phyloP scores from a whole-genome alignment of 2,113 vertebrate genomes.

The Coracopsis vasa region DNA sequence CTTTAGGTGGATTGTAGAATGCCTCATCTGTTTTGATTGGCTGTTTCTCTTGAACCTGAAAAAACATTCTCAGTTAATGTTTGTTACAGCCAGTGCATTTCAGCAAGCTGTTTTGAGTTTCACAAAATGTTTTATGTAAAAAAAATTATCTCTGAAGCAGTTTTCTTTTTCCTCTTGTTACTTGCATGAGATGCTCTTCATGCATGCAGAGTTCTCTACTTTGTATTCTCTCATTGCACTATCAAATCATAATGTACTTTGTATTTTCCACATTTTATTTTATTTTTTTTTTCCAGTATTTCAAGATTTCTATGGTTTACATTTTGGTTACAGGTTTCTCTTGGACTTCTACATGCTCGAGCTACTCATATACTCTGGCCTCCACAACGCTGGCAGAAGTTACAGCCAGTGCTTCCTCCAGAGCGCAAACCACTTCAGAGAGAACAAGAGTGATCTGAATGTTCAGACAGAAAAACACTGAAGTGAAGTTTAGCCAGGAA shows the following conservation, averaged over 20 bases:
- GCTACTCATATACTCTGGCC: conserved; percentile 84
- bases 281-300: not conserved
- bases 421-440: conserved; percentile 63
- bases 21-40: not conserved
- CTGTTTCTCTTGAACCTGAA: not conserved
- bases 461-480: not conserved
- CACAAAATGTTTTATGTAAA: not conserved
- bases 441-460: conserved; percentile 2
- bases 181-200: not conserved
- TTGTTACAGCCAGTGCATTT: not conserved
- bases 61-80: not conserved
- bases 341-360: conserved; percentile 78
- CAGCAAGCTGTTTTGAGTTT: not conserved
- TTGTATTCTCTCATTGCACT: not conserved
- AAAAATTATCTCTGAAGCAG: not conserved
- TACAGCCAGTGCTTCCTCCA: conserved; percentile 69
- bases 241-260: not conserved
- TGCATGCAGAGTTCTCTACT: not conserved
- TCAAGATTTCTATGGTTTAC: not conserved
- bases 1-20: not conserved
- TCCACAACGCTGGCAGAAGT: conserved; percentile 76
- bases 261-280: not conserved
- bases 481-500: not conserved
- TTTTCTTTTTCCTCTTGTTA: not conserved
- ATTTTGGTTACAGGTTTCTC: conserved; percentile 72